Evolutionary conservation across 2,797 vertebrate species (phyloP), one percentile per base, ranked within the genome.

Genomic region (Schizothorax lantsangensis): DNA sequence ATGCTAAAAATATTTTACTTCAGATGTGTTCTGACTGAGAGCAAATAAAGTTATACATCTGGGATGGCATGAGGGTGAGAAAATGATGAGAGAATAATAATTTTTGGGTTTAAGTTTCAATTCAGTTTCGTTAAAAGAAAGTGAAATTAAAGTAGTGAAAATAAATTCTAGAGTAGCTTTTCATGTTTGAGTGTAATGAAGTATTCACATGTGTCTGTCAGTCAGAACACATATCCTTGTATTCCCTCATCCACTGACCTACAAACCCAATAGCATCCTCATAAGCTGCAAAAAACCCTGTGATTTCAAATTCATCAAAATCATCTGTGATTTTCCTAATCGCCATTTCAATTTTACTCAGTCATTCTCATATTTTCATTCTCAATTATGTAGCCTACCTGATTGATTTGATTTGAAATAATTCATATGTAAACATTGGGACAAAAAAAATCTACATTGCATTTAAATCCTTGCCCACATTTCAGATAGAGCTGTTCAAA

Each of bases 211-310:
- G 68, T 9, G 52, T 68, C 26, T 69, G 47, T 45, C n/a, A 59
- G 33, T 84, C 57, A 80, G 74, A 84, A 33, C 73, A 72, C 40
- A 64, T 66, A 52, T 40, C 30, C 54, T 84, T 82, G 73, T 87
- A 92, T 88, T 91, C 90, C 90, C 90, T 79, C 54, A 90, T 87
- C 88, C 71, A 83, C 88, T 91, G 91, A 88, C 91, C 91, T 88
- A 91, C 85, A 92, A 91, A 92, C 84, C 86, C 80, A 88, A 83
- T 82, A 79, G 78, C 89, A 83, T 88, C 86, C 57, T 45, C 14
- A 21, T 30, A 21, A 47, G 85, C 15, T 43, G 26, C 69, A 43
- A 77, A 84, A 81, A 68, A 62, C 3, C 45, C 36, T 23, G 30
- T 45, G 21, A 36, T 40, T 77, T 78, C 23, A 84, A 40, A 77